Evolutionary conservation across 1,140 invertebrate genomes (phyloP).

Genomic region (Brachystomella parvula): DNA sequence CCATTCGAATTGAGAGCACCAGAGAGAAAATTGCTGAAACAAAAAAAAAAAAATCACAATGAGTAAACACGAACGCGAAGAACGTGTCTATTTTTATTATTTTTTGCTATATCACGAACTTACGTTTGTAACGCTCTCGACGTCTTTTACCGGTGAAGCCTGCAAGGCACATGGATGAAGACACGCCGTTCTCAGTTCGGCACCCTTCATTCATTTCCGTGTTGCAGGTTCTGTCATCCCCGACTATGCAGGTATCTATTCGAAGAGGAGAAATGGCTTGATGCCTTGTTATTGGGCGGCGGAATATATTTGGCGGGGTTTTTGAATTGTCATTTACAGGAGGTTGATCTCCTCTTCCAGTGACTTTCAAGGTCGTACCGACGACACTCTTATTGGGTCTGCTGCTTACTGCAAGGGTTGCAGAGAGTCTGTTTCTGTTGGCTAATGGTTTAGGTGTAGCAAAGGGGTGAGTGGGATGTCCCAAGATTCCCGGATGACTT

Average conservation of each 20-base stretch:
- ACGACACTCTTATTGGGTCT: constrained; percentile 17
- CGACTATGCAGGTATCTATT: constrained; percentile 90
- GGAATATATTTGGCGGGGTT: constrained; percentile 28
- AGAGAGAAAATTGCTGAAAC: constrained; percentile 60
- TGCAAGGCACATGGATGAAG: constrained; percentile 78
- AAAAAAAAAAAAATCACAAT: constrained; percentile 1
- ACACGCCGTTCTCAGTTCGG: constrained; percentile 79
- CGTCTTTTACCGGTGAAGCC: constrained; percentile 71
- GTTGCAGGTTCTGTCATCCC: constrained; percentile 86
- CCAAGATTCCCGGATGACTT: constrained; percentile 22
- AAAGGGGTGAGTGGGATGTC: constrained; percentile 17
- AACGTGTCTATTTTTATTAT: neutral
- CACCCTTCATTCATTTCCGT: constrained; percentile 76
- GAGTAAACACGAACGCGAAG: constrained; percentile 6
- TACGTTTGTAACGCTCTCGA: constrained; percentile 67
- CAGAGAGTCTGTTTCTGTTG: constrained; percentile 16
- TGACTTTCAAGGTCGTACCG: constrained; percentile 30
- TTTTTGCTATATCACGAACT: constrained; percentile 37
- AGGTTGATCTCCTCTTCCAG: neutral
- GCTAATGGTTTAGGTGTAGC: neutral
- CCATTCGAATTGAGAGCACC: constrained; percentile 68
- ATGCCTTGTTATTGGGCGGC: constrained; percentile 28
- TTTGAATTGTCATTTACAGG: constrained; percentile 5
- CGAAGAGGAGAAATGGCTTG: constrained; percentile 42
- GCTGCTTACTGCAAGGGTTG: neutral